Conservation (phyloP, 2,113 vertebrate species). For the Bolborhynchus lineola region DNA sequence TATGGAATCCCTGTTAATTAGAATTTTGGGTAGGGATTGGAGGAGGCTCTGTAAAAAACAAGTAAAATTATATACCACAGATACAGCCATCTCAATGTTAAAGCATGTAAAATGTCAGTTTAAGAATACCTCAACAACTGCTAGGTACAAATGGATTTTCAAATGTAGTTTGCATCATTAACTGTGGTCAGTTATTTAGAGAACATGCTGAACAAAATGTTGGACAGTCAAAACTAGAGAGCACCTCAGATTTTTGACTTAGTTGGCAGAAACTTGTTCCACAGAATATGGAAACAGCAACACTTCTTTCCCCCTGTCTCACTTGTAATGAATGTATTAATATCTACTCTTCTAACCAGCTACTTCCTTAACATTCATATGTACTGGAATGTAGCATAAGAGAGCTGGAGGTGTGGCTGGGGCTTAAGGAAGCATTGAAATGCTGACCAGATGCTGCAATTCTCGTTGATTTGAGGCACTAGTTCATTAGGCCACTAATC, state of each 20-base stretch:
- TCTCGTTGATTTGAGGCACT: slow-evolving; percentile 30
- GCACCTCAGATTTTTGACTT: background rate
- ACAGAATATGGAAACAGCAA: background rate
- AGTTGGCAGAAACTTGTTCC: background rate
- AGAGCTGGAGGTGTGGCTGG: background rate
- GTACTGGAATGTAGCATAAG: background rate
- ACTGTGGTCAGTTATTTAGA: background rate
- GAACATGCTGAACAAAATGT: background rate
- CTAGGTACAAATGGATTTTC: background rate
- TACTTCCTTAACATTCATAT: background rate
- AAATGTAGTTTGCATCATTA: background rate
- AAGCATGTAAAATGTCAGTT: background rate
- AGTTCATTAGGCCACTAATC: slow-evolving; percentile 48
- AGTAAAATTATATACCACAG: background rate
- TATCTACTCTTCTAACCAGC: background rate
- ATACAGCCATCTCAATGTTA: background rate
- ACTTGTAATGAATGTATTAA: background rate
- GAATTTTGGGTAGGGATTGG: slow-evolving; percentile 59
- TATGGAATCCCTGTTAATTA: slow-evolving; percentile 70
- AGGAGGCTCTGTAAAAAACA: background rate
- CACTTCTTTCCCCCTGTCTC: background rate
- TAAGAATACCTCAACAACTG: background rate
- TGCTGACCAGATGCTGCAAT: slow-evolving; percentile 13
- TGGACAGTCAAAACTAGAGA: background rate
- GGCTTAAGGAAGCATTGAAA: background rate